Evolutionary conservation across 2,113 vertebrate genomes (phyloP).

Genomic region (Platysteira castanea): DNA sequence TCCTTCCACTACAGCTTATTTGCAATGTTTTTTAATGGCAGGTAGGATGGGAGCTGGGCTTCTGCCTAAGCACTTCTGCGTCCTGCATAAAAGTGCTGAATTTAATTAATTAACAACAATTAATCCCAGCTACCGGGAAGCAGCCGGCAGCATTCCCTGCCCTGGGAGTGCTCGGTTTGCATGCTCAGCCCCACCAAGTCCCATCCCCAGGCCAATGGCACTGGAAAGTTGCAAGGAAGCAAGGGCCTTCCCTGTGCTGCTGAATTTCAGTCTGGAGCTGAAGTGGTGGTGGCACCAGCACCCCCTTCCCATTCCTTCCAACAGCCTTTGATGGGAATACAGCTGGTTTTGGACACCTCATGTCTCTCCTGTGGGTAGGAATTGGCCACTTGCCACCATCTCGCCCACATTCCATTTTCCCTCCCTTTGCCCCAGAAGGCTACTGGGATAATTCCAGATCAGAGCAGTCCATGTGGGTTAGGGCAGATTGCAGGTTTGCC

Average conservation of each 20-base stretch:
- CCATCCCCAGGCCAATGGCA: not conserved
- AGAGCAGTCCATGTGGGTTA: not conserved
- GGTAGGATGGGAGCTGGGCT: not conserved
- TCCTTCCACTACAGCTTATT: slow-evolving; percentile 24
- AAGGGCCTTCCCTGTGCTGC: not conserved
- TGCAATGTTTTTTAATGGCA: not conserved
- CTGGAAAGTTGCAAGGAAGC: not conserved
- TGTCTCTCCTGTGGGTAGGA: fast-evolving
- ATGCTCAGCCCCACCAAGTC: not conserved
- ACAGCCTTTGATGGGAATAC: not conserved
- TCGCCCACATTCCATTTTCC: not conserved
- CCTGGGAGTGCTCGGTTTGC: fast-evolving
- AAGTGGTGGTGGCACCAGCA: fast-evolving
- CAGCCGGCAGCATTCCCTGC: not conserved
- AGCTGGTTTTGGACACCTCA: fast-evolving
- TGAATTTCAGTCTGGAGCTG: not conserved
- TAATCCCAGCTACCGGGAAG: not conserved
- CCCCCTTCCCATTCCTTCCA: not conserved
- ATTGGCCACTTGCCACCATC: not conserved
- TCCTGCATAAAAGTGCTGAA: not conserved
- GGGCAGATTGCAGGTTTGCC: not conserved
- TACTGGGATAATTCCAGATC: not conserved
- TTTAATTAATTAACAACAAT: not conserved
- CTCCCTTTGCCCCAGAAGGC: not conserved
- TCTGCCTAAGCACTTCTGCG: not conserved